Base-by-base conservation (phyloP, 2,888 invertebrate genomes). In the Cheilosia vulpina region DNA sequence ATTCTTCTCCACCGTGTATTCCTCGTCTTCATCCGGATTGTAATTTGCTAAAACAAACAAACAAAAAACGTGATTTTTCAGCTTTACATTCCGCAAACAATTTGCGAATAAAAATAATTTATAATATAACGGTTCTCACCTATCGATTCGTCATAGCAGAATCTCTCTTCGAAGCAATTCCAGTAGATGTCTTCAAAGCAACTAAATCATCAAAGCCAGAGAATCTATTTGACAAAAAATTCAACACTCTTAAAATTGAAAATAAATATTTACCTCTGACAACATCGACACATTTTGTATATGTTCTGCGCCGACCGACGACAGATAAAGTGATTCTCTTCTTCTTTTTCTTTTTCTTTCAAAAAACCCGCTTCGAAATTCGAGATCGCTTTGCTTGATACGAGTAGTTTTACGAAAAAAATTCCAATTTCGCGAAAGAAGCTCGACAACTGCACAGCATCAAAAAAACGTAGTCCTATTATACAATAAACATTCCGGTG, bases 61-160 rank as follows among this genome's bases (percentile, higher is more conserved):
- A 66, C 4, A 57, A 27, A 17, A 31, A 60, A 38, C 24, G n/a
- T 66, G 1, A 17, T 47, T 43, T 62, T 31, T 21, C 3, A 24
- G 15, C 11, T 27, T 4, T 45, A 45, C 4, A 47, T 47, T 47
- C 9, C 17, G 13, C 38, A 38, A 38, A 38, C 13, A 38, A 13
- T 13, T 11, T 50, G 9, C 11, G 45, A 78, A 53, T 53, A 55
- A 55, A 34, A 45, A 15, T 41, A 69, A 60, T 15, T 7, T 4
- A 72, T 60, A 58, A 52, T 13, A 52, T 13, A 43, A 57, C 17
- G 19, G n/a, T 38, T 78, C 90, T 90, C 87, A 93, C 92, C 96
- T 87, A 96, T 96, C 89, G 94, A 94, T 92, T 95, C 94, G 91
- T 96, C 96, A 91, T 95, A 96, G 89, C 96, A 96, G 90, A 95